These are phyloP conservation scores for Colinus virginianus DNA, from an alignment of 2,113 vertebrate genomes.

Conservation along the genomic window DNA sequence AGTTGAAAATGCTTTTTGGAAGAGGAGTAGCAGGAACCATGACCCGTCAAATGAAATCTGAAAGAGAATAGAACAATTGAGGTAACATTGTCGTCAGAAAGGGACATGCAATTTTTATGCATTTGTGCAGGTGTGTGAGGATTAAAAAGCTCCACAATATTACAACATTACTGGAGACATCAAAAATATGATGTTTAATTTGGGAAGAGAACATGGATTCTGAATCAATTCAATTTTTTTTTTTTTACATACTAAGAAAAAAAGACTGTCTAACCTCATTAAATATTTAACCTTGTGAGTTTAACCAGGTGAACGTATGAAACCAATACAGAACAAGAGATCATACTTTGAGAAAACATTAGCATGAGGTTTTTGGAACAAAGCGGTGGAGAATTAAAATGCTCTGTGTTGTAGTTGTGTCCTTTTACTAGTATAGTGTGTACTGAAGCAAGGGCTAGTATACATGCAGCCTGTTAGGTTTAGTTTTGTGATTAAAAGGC, in stretches of 20 bases:
- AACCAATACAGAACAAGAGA: background rate
- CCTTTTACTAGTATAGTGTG: background rate
- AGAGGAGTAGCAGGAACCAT: background rate
- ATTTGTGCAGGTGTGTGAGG: background rate
- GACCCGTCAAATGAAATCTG: background rate
- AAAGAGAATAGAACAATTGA: background rate
- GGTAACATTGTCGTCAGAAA: background rate
- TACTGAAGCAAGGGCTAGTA: background rate
- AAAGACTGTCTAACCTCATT: background rate
- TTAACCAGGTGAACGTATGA: background rate
- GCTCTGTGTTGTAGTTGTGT: background rate
- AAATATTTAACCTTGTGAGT: background rate
- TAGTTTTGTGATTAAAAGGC: background rate
- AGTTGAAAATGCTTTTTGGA: background rate
- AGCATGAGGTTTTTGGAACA: background rate
- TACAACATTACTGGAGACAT: background rate
- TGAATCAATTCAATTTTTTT: background rate
- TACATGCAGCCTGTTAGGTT: background rate
- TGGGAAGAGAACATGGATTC: background rate
- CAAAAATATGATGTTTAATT: background rate
- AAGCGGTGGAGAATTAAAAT: background rate
- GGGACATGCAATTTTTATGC: background rate
- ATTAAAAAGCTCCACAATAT: background rate
- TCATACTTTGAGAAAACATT: background rate
- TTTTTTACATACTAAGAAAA: background rate